Percentiles rank a stretch among this genome's conserved stretches.
Conservation (phyloP, 1,140 invertebrate species). For the Pissodes strobi region DNA sequence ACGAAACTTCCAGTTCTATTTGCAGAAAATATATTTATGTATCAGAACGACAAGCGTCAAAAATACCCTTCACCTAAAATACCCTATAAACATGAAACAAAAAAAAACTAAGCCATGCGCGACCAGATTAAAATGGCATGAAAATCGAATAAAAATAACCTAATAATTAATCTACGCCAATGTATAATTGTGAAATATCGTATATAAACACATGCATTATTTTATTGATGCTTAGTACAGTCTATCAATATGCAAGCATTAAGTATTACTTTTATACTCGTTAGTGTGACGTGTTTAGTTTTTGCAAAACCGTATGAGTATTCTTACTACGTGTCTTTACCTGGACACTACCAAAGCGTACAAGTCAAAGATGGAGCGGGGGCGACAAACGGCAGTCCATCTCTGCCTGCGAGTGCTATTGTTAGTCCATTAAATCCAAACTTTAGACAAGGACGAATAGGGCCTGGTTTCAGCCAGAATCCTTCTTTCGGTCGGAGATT, state of each 20-base stretch:
- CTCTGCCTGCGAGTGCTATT: neutral
- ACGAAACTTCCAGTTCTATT: no score
- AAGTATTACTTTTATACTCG: neutral
- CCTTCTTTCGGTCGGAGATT: neutral
- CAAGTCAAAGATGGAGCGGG: conserved; percentile 15
- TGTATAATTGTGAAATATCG: conserved; percentile 12
- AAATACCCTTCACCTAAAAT: no score
- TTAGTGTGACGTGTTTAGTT: neutral
- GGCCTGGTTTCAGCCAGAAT: neutral
- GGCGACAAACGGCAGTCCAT: neutral
- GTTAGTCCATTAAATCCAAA: neutral
- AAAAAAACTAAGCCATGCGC: neutral
- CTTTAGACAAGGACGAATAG: conserved; percentile 9
- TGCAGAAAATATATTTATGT: no score
- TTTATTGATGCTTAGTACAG: neutral
- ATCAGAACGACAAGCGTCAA: no score
- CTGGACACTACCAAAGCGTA: conserved; percentile 25
- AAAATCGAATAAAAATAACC: neutral
- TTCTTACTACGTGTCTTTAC: conserved; percentile 26
- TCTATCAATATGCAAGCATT: conserved; percentile 20
- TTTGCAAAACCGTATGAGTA: conserved; percentile 18
- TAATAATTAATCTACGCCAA: conserved; percentile 7
- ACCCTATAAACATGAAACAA: neutral
- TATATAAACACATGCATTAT: conserved; percentile 13
- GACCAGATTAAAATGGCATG: no score